Evolutionary conservation across 2,113 vertebrate species (phyloP), one percentile per base, ranked within the genome.

Genomic region (Melanostigma gelatinosum): DNA sequence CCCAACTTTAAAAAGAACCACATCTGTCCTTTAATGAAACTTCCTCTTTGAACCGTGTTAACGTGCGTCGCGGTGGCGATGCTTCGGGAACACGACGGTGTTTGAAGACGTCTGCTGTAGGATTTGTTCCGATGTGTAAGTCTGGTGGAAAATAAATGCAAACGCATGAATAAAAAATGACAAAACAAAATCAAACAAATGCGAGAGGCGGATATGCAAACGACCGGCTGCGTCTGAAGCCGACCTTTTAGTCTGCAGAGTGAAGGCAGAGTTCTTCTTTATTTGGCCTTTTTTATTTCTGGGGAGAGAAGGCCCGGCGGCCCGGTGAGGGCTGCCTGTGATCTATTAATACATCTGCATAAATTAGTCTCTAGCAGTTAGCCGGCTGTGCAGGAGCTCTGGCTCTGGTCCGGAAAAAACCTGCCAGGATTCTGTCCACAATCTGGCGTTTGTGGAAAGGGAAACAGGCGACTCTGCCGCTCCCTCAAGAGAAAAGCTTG

Each of bases 291-390:
- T 85, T 77, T 85, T 80, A 73, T 71, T 67, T 22, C 29, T 52
- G 61, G 67, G 64, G 36, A 62, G 69, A 71, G 82, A 8, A 48
- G 27, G 66, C 62, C 1, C 40, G 8, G 66, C 73, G 81, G 83
- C 80, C 77, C 76, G 75, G 54, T 27, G 85, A 80, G 86, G 82
- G 82, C 86, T 73, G 86, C 82, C 82, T 85, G 66, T 81, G 86
- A 90, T 88, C 89, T 88, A 90, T 88, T 88, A 90, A 90, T 90
- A 90, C 82, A 83, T 83, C 75, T 87, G 86, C 84, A 90, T 85
- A 50, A 78, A 90, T 88, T 88, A 88, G 82, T 87, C 76, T 80
- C 78, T 58, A 82, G 88, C 88, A 66, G 84, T 86, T 80, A 80
- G 67, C 61, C 70, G 77, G 73, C 82, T 80, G 79, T 70, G 82